Percentiles rank a stretch among this genome's conserved stretches.
phyloP scores from a whole-genome alignment of 2,113 vertebrate species.

The Oryzias woworae region DNA sequence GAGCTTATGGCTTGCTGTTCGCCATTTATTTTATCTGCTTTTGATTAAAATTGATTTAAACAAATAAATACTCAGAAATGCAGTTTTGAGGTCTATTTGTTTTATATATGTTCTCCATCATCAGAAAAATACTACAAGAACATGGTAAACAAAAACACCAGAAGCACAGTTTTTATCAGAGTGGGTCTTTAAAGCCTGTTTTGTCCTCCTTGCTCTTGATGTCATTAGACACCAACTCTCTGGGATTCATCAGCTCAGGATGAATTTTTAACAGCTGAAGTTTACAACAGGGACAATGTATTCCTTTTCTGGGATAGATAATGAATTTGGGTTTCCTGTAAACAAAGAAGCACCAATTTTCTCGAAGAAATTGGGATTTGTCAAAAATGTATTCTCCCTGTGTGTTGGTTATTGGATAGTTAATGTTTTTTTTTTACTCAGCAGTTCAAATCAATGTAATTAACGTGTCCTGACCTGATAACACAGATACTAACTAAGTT shows the following conservation, averaged over 20 bases:
- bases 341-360: constrained; percentile 41
- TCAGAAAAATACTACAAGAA: too few relatives aligned
- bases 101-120: too few relatives aligned
- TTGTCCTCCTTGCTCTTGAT: constrained; percentile 29
- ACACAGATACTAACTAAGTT: constrained; percentile 7
- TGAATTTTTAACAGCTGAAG: constrained; percentile 60
- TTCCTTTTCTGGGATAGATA: constrained; percentile 64
- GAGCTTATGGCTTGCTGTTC: too few relatives aligned
- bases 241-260: constrained; percentile 26
- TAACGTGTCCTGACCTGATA: constrained; percentile 7
- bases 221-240: constrained; percentile 39
- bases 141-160: too few relatives aligned
- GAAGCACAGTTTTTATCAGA: too few relatives aligned
- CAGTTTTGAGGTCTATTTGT: too few relatives aligned
- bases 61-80: too few relatives aligned
- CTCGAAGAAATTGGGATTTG: constrained; percentile 42
- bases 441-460: constrained; percentile 3
- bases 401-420: constrained; percentile 51
- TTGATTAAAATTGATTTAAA: too few relatives aligned
- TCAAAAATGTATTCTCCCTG: constrained; percentile 54
- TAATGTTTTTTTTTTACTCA: not conserved
- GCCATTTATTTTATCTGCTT: too few relatives aligned
- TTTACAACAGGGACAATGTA: constrained; percentile 65
- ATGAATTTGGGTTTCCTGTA: constrained; percentile 69
- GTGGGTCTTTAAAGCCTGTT: not conserved